These are phyloP conservation scores for Ditula angustiorana DNA, from an alignment of 2,888 invertebrate genomes.

Conservation along the genomic window DNA sequence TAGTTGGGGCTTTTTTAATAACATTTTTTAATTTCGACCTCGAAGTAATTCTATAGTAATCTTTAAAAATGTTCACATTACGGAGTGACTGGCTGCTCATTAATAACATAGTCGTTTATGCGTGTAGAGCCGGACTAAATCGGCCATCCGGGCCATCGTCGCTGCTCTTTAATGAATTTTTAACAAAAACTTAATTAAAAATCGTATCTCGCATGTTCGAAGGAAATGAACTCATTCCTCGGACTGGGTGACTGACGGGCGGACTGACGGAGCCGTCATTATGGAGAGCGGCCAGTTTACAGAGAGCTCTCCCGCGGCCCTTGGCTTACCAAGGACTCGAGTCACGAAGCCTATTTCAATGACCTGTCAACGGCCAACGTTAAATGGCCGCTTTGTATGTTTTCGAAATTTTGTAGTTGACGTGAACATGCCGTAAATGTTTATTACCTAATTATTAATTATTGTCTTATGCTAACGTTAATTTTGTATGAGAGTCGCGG, in stretches of 20 bases:
- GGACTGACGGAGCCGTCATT: conserved; percentile 80
- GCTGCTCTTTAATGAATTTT: conserved; percentile 81
- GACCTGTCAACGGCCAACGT: conserved; percentile 63
- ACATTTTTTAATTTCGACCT: conserved; percentile 63
- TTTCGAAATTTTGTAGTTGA: conserved; percentile 75
- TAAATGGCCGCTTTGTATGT: conserved; percentile 66
- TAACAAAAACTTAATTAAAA: conserved; percentile 86
- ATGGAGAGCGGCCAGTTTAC: conserved; percentile 64
- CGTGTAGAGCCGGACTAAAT: conserved; percentile 65
- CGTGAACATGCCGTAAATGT: conserved; percentile 69
- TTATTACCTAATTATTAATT: conserved; percentile 78
- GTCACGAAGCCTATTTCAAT: conserved; percentile 57
- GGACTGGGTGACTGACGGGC: conserved; percentile 79
- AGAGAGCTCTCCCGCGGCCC: conserved; percentile 60
- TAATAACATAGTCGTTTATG: conserved; percentile 80
- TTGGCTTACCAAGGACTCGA: conserved; percentile 56
- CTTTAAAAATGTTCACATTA: conserved; percentile 66
- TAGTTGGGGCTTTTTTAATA: conserved; percentile 34
- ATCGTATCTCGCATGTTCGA: conserved; percentile 82
- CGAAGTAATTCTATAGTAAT: conserved; percentile 58
- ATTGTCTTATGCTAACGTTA: conserved; percentile 62
- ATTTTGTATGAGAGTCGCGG: conserved; percentile 53
- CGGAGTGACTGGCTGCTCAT: conserved; percentile 69
- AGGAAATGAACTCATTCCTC: conserved; percentile 85
- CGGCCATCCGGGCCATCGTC: conserved; percentile 66